phyloP scores from a whole-genome alignment of 1,140 invertebrate genomes.

The Pristionchus pacificus region DNA sequence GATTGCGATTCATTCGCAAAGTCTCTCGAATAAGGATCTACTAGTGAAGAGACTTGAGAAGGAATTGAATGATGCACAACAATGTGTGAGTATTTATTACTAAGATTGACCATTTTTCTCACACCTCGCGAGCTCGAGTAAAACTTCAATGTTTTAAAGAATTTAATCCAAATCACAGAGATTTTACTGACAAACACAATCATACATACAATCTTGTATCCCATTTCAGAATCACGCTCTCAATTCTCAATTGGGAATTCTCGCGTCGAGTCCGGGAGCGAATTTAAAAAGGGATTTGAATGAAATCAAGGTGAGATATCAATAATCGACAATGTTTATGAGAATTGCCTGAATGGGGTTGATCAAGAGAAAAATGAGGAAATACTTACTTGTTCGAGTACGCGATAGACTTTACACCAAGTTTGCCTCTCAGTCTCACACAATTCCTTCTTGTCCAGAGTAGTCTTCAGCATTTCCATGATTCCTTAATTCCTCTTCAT shows the following conservation, averaged over 20 bases:
- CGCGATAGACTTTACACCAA: conserved; percentile 52
- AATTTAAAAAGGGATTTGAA: conserved; percentile 1
- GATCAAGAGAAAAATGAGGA: background rate
- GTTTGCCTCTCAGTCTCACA: conserved; percentile 38
- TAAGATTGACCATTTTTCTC: conserved; percentile 6
- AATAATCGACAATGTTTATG: conserved; percentile 43
- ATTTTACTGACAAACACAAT: too few relatives aligned
- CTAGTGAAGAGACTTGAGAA: conserved; percentile 30
- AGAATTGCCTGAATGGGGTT: conserved; percentile 41
- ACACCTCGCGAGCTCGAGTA: too few relatives aligned
- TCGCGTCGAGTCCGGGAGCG: conserved; percentile 10
- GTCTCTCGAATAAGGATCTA: conserved; percentile 13
- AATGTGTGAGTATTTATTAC: conserved; percentile 23
- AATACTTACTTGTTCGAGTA: conserved; percentile 48
- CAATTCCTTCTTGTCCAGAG: conserved; percentile 35
- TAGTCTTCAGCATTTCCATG: conserved; percentile 35
- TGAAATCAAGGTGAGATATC: conserved; percentile 8
- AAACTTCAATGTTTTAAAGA: too few relatives aligned
- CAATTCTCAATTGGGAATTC: conserved; percentile 29
- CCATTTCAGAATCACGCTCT: conserved; percentile 33
- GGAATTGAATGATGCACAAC: conserved; percentile 34
- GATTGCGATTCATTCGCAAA: conserved; percentile 24
- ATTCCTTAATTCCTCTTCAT: conserved; percentile 29
- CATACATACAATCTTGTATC: too few relatives aligned
- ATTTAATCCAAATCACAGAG: too few relatives aligned